Percentiles rank a stretch among this genome's conserved stretches.
phyloP scores from a whole-genome alignment of 1,140 invertebrate species.

The Idris sp. region DNA sequence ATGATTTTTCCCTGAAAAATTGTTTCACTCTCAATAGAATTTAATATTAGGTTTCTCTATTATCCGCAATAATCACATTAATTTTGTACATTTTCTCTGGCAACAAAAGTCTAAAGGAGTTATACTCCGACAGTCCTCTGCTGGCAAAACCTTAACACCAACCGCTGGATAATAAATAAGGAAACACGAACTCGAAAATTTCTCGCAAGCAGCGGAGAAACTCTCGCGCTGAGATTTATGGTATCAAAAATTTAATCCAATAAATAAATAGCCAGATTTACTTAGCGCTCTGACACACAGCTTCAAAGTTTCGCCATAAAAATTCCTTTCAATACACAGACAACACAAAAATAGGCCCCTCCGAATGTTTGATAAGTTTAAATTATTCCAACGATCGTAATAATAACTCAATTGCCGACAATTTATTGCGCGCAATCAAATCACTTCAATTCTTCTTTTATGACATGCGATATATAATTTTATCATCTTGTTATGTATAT shows the following conservation, averaged over 20 bases:
- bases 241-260: background rate
- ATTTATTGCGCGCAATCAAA: constrained; percentile 37
- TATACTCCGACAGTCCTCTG: background rate
- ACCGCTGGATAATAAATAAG: constrained; percentile 2
- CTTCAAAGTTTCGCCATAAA: too few species aligned
- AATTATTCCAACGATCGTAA: too few species aligned
- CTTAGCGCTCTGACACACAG: too few species aligned
- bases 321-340: too few species aligned
- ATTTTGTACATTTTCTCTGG: background rate
- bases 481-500: constrained; percentile 38
- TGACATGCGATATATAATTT: constrained; percentile 25
- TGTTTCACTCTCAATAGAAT: too few species aligned
- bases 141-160: too few species aligned
- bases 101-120: background rate
- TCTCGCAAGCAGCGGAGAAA: background rate
- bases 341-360: too few species aligned
- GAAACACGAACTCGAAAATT: constrained; percentile 1
- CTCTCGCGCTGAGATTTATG: constrained; percentile 1
- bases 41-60: background rate
- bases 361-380: constrained; percentile 30
- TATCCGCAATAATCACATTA: too few species aligned
- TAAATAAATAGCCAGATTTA: too few species aligned
- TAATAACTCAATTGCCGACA: constrained; percentile 29
- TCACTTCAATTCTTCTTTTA: constrained; percentile 34
- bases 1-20: too few species aligned